Conservation (phyloP, 2,888 invertebrate species). For the Cataglyphis altisquamis region DNA sequence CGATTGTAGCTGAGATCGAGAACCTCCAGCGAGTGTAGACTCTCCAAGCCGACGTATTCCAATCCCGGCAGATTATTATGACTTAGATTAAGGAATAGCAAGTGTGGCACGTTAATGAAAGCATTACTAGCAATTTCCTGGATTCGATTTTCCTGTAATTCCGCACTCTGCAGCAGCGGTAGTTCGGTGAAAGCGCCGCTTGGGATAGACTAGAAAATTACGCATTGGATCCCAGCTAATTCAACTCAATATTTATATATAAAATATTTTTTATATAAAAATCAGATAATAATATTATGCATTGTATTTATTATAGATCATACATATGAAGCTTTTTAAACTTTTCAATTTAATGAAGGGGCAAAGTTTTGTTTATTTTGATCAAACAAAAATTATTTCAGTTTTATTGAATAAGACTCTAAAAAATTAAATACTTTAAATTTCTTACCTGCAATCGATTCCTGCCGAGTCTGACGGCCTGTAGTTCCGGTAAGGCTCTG, state of each 20-base stretch:
- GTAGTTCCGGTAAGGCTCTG: constrained; percentile 90
- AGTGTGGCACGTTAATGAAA: constrained; percentile 92
- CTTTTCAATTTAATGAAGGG: background rate
- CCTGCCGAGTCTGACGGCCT: constrained; percentile 90
- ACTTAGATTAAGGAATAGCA: constrained; percentile 94
- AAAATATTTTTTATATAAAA: background rate
- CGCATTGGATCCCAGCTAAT: background rate
- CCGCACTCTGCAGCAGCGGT: constrained; percentile 91
- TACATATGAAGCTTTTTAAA: background rate
- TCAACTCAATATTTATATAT: background rate
- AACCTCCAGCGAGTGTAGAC: constrained; percentile 93
- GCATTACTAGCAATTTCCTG: constrained; percentile 91
- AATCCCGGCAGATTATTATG: constrained; percentile 92
- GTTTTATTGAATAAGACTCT: background rate
- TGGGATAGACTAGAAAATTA: constrained; percentile 87
- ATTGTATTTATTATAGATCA: background rate
- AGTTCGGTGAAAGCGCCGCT: constrained; percentile 92
- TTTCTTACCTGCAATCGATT: constrained; percentile 90
- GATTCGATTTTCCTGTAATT: constrained; percentile 93
- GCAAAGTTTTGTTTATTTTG: background rate
- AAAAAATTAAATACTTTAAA: background rate
- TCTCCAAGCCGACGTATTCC: constrained; percentile 91
- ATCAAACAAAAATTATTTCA: background rate
- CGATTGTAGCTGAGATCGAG: constrained; percentile 94
- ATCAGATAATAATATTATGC: background rate